Evolutionary conservation across 2,797 vertebrate species (phyloP).

Genomic region (Labroides dimidiatus): DNA sequence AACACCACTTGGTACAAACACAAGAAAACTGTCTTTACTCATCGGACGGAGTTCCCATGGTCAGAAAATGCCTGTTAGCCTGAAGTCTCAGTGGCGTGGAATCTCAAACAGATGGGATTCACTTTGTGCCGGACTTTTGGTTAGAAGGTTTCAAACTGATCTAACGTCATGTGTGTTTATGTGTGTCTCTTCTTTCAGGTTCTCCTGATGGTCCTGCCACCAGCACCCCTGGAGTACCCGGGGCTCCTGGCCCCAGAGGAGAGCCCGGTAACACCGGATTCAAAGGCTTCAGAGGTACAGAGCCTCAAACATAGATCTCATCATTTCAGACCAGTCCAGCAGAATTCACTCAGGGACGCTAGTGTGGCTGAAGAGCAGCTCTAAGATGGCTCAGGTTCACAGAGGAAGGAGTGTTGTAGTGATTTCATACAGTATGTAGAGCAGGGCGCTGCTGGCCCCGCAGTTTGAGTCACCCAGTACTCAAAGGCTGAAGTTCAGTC

Average conservation of each 20-base stretch:
- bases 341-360: background rate
- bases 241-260: slow-evolving; percentile 68
- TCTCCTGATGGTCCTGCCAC: rapidly evolving
- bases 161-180: slow-evolving; percentile 9
- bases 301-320: background rate
- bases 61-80: background rate
- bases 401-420: too few relatives aligned
- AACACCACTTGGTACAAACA: background rate
- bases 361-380: background rate
- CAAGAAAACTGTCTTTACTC: background rate
- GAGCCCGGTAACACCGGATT: slow-evolving; percentile 55
- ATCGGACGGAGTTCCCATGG: background rate
- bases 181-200: slow-evolving; percentile 36
- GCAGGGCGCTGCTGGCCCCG: too few relatives aligned
- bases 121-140: background rate
- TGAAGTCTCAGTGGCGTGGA: slow-evolving; percentile 2
- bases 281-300: slow-evolving; percentile 75
- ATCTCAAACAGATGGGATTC: slow-evolving; percentile 14
- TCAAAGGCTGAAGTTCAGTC: too few relatives aligned
- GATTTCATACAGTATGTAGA: too few relatives aligned
- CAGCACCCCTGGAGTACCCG: slow-evolving; percentile 46
- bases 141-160: background rate
- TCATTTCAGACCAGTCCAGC: background rate
- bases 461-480: too few relatives aligned
- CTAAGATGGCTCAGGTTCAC: too few relatives aligned